Base-by-base conservation (phyloP, 2,113 vertebrate genomes). In the Halcyon malimbica region DNA sequence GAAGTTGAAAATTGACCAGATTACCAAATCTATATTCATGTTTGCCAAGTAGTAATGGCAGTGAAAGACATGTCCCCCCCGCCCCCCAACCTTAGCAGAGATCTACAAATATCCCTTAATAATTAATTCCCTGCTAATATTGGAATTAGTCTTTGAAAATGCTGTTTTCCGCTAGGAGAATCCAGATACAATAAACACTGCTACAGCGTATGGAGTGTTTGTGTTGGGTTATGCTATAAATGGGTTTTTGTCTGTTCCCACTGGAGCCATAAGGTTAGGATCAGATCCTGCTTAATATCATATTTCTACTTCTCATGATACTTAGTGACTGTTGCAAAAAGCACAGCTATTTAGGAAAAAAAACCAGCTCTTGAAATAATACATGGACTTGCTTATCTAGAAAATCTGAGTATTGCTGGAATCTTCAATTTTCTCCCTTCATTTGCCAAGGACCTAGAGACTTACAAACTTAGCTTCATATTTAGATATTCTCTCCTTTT, bases 231-330 rank as follows among this genome's bases (percentile, higher is more conserved):
- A 82, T 64, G 78, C 93, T 93, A 76, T 83, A 90, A 95, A 93
- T 90, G 77, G 54, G 11, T 31, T 86, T 93, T 82, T 94, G 63
- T 86, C 16, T 15, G 76, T 80, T 95, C 91, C 91, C 92, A 77
- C 71, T 62, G 90, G 89, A 93, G 75, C 75, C 75, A 53, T 94
- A 94, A 96, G 91, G 91, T 94, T 96, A 94, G 86, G 74, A 96
- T 92, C 94, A 94, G 77, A 94, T 90, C 83, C 77, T 74, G 80
- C 77, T 95, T 94, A 94, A 89, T 94, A 96, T 95, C 80, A 46
- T 92, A 76, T 94, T 95, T 96, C 94, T 94, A 80, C 92, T 96
- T 90, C 94, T 94, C 57, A 10, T 94, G 88, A 79, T 95, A 76
- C 68, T 95, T 93, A 84, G 20, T 92, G 68, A 77, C 88, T 78